Evolutionary conservation across 2,113 vertebrate genomes (phyloP).

Genomic region (Gadus chalcogrammus): DNA sequence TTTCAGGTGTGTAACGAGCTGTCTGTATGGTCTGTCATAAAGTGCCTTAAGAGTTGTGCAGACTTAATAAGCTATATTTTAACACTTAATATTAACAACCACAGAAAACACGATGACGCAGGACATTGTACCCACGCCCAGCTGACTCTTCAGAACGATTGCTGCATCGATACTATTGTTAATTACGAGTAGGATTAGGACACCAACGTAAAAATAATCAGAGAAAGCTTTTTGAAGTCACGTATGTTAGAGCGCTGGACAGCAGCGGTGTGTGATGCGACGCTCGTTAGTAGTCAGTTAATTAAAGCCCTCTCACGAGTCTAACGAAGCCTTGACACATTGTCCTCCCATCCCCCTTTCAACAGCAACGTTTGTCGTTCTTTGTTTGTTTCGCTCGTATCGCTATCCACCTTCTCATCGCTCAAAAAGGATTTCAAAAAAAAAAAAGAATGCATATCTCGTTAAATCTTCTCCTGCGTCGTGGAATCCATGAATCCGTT

Average conservation of each 20-base stretch:
- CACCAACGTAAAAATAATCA: background rate
- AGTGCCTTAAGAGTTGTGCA: constrained; percentile 78
- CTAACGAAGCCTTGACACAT: constrained; percentile 19
- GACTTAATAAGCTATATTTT: constrained; percentile 60
- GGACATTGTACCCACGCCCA: constrained; percentile 28
- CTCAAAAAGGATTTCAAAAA: background rate
- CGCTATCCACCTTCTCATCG: constrained; percentile 16
- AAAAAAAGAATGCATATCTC: constrained; percentile 17
- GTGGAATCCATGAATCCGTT: constrained; percentile 4
- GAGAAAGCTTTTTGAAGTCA: constrained; percentile 15
- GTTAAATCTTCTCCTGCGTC: constrained; percentile 24
- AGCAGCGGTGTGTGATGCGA: background rate
- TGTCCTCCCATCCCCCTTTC: constrained; percentile 2
- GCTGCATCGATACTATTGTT: constrained; percentile 36
- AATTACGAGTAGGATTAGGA: constrained; percentile 15
- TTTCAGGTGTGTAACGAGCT: constrained; percentile 26
- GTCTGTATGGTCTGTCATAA: constrained; percentile 62
- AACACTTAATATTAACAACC: constrained; percentile 57
- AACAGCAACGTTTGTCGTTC: constrained; percentile 10
- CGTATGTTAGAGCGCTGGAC: background rate
- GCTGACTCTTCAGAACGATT: constrained; percentile 22
- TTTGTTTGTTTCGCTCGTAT: background rate
- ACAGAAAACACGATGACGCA: constrained; percentile 43
- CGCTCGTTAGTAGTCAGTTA: constrained; percentile 16
- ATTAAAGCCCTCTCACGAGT: constrained; percentile 21